These are phyloP conservation scores for Pararge aegeria DNA, from an alignment of 1,140 invertebrate species.

Conservation along the genomic window DNA sequence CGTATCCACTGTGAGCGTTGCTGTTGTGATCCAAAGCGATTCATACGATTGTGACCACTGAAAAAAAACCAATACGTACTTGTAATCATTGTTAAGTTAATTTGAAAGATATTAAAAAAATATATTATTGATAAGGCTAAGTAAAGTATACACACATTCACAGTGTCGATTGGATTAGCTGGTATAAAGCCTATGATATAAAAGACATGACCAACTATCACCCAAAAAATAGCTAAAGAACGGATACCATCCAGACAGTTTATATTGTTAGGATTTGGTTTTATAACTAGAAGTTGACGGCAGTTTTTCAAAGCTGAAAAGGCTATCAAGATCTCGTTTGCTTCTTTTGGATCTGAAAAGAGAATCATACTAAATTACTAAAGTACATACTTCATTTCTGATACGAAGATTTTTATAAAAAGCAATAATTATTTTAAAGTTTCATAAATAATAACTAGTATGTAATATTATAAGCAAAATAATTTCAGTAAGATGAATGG, in stretches of 20 bases:
- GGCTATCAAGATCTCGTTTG: not conserved
- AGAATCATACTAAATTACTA: not conserved
- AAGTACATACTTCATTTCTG: too few relatives aligned
- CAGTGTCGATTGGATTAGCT: slow-evolving; percentile 14
- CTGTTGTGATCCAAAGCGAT: slow-evolving; percentile 45
- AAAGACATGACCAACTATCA: slow-evolving; percentile 81
- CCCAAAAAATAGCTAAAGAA: slow-evolving; percentile 83
- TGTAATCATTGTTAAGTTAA: not conserved
- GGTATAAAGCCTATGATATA: slow-evolving; percentile 14
- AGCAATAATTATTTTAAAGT: too few relatives aligned
- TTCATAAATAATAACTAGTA: too few relatives aligned
- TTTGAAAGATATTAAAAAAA: not conserved
- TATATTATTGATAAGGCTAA: too few relatives aligned
- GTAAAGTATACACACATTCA: slow-evolving; percentile 11
- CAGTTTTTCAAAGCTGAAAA: slow-evolving; percentile 6
- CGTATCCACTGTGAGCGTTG: slow-evolving; percentile 73
- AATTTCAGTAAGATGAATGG: not conserved
- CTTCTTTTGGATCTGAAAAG: not conserved
- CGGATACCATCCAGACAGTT: slow-evolving; percentile 80
- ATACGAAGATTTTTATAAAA: not conserved
- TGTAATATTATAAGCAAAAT: not conserved
- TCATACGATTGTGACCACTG: slow-evolving; percentile 17
- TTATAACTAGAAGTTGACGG: slow-evolving; percentile 32
- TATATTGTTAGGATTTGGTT: slow-evolving; percentile 35
- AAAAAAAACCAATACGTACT: not conserved